Conservation (phyloP, 2,888 invertebrate species). For the Drosophila koepferae region DNA sequence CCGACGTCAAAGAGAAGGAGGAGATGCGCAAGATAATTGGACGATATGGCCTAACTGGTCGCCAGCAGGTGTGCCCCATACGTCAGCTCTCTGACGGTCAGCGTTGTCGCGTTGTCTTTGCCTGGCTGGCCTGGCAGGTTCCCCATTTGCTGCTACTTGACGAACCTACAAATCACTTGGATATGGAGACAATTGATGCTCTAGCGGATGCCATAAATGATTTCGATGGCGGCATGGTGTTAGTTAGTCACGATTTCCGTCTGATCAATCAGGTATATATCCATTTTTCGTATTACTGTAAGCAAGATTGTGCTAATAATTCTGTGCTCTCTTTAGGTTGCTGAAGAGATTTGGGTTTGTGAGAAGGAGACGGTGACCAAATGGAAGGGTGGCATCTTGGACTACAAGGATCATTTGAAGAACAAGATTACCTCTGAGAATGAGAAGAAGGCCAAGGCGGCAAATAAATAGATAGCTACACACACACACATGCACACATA, state of each 20-base stretch:
- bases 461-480: slow-evolving; percentile 49
- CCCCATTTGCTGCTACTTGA: slow-evolving; percentile 95
- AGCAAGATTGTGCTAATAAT: not conserved
- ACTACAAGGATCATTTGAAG: slow-evolving; percentile 97
- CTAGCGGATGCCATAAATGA: slow-evolving; percentile 98
- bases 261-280: slow-evolving; percentile 95
- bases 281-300: too few relatives aligned
- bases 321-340: slow-evolving; percentile 90
- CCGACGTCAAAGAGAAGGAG: slow-evolving; percentile 98
- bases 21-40: slow-evolving; percentile 99
- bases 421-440: slow-evolving; percentile 90
- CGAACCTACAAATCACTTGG: slow-evolving; percentile 97
- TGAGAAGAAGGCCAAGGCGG: slow-evolving; percentile 78
- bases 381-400: slow-evolving; percentile 98
- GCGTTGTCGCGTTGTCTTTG: slow-evolving; percentile 98
- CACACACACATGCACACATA: not conserved
- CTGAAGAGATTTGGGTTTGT: slow-evolving; percentile 99
- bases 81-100: slow-evolving; percentile 96
- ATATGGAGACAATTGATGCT: slow-evolving; percentile 99
- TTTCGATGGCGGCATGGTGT: slow-evolving; percentile 99
- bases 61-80: slow-evolving; percentile 92
- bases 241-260: slow-evolving; percentile 99
- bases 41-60: slow-evolving; percentile 97
- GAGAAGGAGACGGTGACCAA: slow-evolving; percentile 97
- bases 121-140: slow-evolving; percentile 98